Base-by-base conservation (phyloP, 2,888 invertebrate genomes). In the Sympetrum striolatum region DNA sequence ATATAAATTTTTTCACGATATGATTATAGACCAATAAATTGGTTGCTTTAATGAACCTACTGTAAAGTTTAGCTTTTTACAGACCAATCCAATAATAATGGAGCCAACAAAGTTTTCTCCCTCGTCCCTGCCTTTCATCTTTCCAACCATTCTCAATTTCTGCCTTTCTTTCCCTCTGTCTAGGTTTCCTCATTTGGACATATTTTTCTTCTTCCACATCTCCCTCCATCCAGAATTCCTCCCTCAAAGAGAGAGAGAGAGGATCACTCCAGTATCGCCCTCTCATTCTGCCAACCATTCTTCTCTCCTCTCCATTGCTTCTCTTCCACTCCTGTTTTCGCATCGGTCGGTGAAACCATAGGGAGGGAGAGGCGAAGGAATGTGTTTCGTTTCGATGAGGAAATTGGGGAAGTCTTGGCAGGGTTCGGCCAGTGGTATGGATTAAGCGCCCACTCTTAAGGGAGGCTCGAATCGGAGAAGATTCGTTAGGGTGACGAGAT, bases 401-500 rank as follows among this genome's bases (percentile, higher is more conserved):
- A 60, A 39, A 64, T 86, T n/a, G 37, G 86, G 35, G 2, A 73
- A 73, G 31, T 73, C 73, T 25, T 73, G 25, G 64, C 64, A 64
- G 64, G n/a, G n/a, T 1, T 22, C n/a, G 60, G 60, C 18, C 60
- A 64, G 22, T 64, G 25, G 73, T 6, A 91, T 91, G 90, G 91
- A 91, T 91, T 91, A 90, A 90, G 90, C 90, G 90, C 8, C 3
- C n/a, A 8, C 73, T 31, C 31, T 73, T 73, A 73, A 73, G 73
- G 25, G 73, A 25, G 31, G 3, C 73, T 73, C 1, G 10, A 3
- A 31, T 44, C 44, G 90, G 81, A 91, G 81, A 86, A 90, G 81
- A 91, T 90, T 81, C 91, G 60, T 90, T 90, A 81, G 90, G 82
- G 90, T 91, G 91, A 91, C 90, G 91, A 81, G 91, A 25, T 64